Evolutionary conservation across 2,888 invertebrate species (phyloP).

Genomic region (Chouioia cunea): DNA sequence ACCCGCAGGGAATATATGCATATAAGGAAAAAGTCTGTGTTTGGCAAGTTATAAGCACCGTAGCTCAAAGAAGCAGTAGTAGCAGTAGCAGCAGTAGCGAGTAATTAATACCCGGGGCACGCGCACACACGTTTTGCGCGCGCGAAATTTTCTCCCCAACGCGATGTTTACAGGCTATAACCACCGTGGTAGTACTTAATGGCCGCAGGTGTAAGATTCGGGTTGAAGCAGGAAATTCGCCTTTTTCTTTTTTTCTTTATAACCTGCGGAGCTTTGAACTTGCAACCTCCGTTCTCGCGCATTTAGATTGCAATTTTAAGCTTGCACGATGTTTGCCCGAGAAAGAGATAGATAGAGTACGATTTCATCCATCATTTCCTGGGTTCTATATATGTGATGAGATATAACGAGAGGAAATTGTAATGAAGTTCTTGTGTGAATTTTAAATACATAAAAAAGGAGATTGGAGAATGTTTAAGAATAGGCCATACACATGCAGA

Average conservation of each 20-base stretch:
- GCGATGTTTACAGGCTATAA: constrained; percentile 27
- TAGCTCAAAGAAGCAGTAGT: constrained; percentile 32
- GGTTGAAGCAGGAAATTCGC: constrained; percentile 50
- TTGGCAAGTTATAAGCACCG: constrained; percentile 16
- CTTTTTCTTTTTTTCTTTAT: constrained; percentile 3
- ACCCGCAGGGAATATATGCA: too few species aligned
- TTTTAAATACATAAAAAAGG: too few species aligned
- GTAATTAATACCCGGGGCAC: constrained; percentile 43
- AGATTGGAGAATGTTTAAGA: constrained; percentile 54
- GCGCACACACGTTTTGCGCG: constrained; percentile 29
- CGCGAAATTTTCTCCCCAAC: constrained; percentile 29
- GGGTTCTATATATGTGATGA: constrained; percentile 51
- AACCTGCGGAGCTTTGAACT: not conserved
- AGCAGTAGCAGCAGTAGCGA: constrained; percentile 11
- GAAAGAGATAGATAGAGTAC: too few species aligned
- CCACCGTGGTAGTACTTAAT: not conserved
- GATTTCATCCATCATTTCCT: constrained; percentile 35
- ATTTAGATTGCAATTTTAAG: constrained; percentile 13
- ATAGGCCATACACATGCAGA: constrained; percentile 62
- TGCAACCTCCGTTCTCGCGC: not conserved
- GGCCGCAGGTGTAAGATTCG: constrained; percentile 32
- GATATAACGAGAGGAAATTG: too few species aligned
- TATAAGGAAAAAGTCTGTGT: constrained; percentile 15
- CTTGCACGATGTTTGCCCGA: not conserved
- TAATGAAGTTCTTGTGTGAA: too few species aligned